A percentile compares a stretch with the other conserved stretches of the same genome.
These are phyloP conservation scores for Dryas iulia DNA, from an alignment of 1,140 invertebrate genomes.

Conservation along the genomic window DNA sequence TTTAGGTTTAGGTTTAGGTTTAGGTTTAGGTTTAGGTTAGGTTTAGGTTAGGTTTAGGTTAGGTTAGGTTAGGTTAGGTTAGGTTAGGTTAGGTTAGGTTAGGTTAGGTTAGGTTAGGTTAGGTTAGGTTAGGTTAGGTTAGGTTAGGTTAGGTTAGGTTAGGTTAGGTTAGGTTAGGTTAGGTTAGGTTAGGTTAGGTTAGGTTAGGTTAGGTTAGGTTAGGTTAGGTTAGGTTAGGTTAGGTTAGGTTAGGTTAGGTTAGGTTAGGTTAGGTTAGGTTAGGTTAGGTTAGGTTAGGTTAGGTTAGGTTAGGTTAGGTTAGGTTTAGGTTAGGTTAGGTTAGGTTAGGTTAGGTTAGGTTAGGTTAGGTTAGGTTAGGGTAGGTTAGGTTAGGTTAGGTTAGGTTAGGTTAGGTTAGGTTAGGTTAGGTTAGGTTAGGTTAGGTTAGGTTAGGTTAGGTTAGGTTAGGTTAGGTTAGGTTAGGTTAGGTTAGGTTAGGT, in stretches of 20 bases:
- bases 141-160: too few relatives aligned
- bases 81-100: background rate
- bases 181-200: too few relatives aligned
- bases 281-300: too few relatives aligned
- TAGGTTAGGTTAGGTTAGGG: background rate
- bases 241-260: too few relatives aligned
- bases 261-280: too few relatives aligned
- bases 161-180: too few relatives aligned
- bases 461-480: conserved; percentile 30
- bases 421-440: conserved; percentile 2
- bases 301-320: too few relatives aligned
- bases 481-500: conserved; percentile 32
- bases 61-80: background rate
- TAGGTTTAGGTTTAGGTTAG: background rate
- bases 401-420: conserved; percentile 30
- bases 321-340: background rate
- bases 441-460: conserved; percentile 31
- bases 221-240: too few relatives aligned
- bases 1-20: background rate
- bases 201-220: too few relatives aligned
- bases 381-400: conserved; percentile 29
- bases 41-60: too few relatives aligned
- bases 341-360: conserved; percentile 1
- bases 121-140: too few relatives aligned
- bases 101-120: conserved; percentile 7